Evolutionary conservation across 2,113 vertebrate genomes (phyloP), one percentile per base, ranked within the genome.

Genomic region (Phainopepla nitens): DNA sequence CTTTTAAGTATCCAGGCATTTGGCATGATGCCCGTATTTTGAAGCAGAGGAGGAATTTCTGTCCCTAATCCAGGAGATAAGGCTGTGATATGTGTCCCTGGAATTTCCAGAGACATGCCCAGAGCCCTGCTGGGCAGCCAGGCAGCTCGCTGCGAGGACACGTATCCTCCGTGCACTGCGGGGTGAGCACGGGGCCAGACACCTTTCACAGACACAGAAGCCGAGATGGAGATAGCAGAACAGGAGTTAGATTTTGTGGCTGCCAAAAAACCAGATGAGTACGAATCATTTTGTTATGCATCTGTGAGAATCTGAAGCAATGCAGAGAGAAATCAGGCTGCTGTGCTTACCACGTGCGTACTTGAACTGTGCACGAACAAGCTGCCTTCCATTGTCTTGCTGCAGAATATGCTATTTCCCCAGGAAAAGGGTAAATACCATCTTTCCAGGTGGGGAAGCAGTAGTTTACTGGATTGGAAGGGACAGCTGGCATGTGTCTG

Each of bases 401-500:
- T 81, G 64, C 49, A 90, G 83, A 96, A 71, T 27, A 31, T 54
- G 60, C 82, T 80, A 69, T 94, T 91, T 96, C 90, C 70, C 54
- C 82, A 89, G 92, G 69, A 96, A 90, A 83, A 82, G 39, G 49
- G 65, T 61, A 92, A 84, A 92, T 54, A 71, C 49, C 72, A 4
- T 29, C 86, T 87, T 96, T 96, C 69, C 80, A 94, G 0, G 1
- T 1, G 13, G 64, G 56, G 71, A 96, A 96, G 75, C 85, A 73
- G 57, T 87, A 82, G 69, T 93, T 92, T 94, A 29, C 72, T 89
- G 86, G 64, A 69, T 82, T 76, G 44, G 86, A 95, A 92, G 60
- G 90, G 93, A 94, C 82, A 94, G 82, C 88, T 96, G 94, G 88
- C 57, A 39, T 92, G 92, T 92, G 76, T 76, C 90, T 89, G 82